Evolutionary conservation across 2,113 vertebrate genomes (phyloP), one percentile per base, ranked within the genome.

Genomic region (Centropristis striata): DNA sequence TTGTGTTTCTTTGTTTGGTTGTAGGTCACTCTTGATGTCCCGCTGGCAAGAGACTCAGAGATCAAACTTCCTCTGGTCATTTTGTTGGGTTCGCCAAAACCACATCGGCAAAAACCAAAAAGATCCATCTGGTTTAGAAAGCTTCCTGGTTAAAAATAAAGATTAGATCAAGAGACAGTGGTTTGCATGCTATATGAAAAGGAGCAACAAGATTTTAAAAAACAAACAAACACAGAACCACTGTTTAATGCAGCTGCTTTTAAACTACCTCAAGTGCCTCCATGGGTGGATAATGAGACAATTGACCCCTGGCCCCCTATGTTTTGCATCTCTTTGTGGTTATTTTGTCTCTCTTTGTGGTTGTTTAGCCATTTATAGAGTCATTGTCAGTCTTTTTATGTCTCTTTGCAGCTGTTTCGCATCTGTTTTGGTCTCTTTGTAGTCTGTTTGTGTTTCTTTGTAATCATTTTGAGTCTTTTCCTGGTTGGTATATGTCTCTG

Each of bases 51-150:
- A 80, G 75, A 91, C 44, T 58, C 83, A 15, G 89, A 92, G 75
- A 79, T 95, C 75, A 93, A 89, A 79, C 88, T 95, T 32, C 94
- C 94, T 32, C 46, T 95, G 60, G 81, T 95, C 75, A 55, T 95
- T 63, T 77, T 93, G 50, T 63, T 82, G 39, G 67, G 82, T 47
- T 60, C 57, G 6, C 69, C 86, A 18, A 78, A 88, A 67, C 86
- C 85, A 70, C 74, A 36, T 37, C 46, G 67, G 41, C 69, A 76
- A 69, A 85, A 88, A 68, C 64, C 58, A 14, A 92, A 89, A 70
- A 53, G 83, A 54, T 91, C 88, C 36, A 89, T 84, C 32, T 86
- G 88, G 85, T 89, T 89, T 39, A 73, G 65, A 72, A 87, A 87
- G 59, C 76, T 85, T 67, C 72, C 75, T 41, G 20, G 47, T 74